phyloP scores from a whole-genome alignment of 2,888 invertebrate species.

The Agrilus mali region DNA sequence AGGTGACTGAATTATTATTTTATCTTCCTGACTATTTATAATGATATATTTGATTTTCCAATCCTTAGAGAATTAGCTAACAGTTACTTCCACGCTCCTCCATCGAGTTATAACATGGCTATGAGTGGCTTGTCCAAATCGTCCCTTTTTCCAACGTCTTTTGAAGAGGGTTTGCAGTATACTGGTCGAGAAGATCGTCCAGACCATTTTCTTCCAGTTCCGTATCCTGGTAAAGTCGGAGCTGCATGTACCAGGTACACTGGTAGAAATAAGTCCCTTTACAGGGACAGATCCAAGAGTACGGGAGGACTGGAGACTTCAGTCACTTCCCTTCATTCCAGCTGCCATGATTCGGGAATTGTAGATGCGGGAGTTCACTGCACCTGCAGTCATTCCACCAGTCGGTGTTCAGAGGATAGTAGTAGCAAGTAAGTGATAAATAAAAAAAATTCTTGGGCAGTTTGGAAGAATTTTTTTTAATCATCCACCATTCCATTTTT shows the following conservation, averaged over 20 bases:
- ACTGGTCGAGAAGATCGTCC: conserved; percentile 31
- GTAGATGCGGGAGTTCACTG: conserved; percentile 42
- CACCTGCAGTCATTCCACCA: conserved; percentile 53
- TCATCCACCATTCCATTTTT: too few species aligned
- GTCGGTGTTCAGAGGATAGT: conserved; percentile 53
- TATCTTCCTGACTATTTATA: background rate
- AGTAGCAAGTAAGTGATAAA: conserved; percentile 52
- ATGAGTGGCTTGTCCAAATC: conserved; percentile 31
- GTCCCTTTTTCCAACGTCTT: conserved; percentile 32
- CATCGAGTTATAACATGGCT: conserved; percentile 26
- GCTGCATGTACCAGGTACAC: conserved; percentile 24
- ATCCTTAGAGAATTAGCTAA: conserved; percentile 23
- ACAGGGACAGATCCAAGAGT: conserved; percentile 26
- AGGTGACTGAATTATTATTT: conserved; percentile 33
- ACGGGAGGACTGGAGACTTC: conserved; percentile 51
- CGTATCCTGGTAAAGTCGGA: conserved; percentile 20
- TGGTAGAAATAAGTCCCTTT: conserved; percentile 13
- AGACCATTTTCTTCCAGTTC: conserved; percentile 24
- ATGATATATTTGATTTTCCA: conserved; percentile 9
- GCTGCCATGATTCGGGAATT: conserved; percentile 72
- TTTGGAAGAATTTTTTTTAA: too few species aligned
- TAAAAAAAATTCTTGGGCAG: too few species aligned
- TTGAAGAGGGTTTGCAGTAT: conserved; percentile 32
- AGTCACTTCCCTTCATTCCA: conserved; percentile 68
- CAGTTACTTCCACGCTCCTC: conserved; percentile 23